A percentile compares a stretch with the other conserved stretches of the same genome.
phyloP scores from a whole-genome alignment of 2,888 invertebrate species.

The Fragum sueziense region DNA sequence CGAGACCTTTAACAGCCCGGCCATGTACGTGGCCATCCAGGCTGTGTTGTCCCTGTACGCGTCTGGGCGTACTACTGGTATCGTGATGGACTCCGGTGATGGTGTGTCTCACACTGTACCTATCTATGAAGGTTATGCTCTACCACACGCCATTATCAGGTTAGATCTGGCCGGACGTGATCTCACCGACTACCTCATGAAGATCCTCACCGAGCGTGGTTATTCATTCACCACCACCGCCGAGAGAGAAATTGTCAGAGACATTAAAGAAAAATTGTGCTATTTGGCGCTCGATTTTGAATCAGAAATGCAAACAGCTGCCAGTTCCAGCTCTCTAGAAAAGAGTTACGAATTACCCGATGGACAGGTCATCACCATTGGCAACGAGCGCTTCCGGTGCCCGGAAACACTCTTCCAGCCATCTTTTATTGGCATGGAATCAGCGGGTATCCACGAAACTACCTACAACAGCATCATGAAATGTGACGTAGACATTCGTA shows the following conservation, averaged over 20 bases:
- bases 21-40: no score
- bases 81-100: no score
- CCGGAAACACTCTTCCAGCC: constrained; percentile 78
- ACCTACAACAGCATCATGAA: no score
- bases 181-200: constrained; percentile 84
- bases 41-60: constrained; percentile 6
- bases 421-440: constrained; percentile 75
- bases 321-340: constrained; percentile 88
- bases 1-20: no score
- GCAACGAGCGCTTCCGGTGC: constrained; percentile 77
- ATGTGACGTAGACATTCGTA: no score
- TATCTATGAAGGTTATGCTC: no score
- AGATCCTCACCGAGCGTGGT: constrained; percentile 76
- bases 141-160: constrained; percentile 74
- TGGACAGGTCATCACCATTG: constrained; percentile 75
- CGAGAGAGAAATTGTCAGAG: constrained; percentile 94
- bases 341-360: constrained; percentile 68
- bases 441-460: no score
- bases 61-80: neutral
- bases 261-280: neutral
- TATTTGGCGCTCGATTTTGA: constrained; percentile 87
- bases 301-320: constrained; percentile 22
- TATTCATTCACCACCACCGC: constrained; percentile 84
- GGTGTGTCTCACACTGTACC: no score
- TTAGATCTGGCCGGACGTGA: constrained; percentile 50